Base-by-base conservation (phyloP, 2,888 invertebrate species). In the Pilophorus perplexus region DNA sequence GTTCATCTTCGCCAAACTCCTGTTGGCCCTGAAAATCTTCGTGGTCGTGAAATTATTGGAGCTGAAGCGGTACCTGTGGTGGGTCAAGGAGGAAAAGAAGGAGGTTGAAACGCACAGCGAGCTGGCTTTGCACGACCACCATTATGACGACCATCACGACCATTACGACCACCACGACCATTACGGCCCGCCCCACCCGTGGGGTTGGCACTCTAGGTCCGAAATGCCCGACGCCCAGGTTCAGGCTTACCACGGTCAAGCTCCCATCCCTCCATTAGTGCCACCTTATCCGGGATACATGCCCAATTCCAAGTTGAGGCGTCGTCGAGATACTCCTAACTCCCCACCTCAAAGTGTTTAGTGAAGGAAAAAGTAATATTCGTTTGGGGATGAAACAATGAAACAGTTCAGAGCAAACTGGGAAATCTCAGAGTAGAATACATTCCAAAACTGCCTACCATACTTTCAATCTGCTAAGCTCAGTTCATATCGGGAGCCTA, bases 41-140 rank as follows among this genome's bases (percentile, higher is more conserved):
- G 65, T 70, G 6, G 59, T 70, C 28, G 68, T 70, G 20, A 70
- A 70, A 55, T 42, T 69, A 22, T 57, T 70, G 54, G 70, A 70
- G 48, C 64, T 70, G 59, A 70, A 70, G 57, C 68, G 70, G 27
- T 70, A 70, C 48, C 55, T 70, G 57, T 70, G 70, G 70, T 68
- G 67, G 67, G 67, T 69, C 18, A 70, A 70, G 55, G 68, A 69
- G 67, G 68, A 70, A 23, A 68, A 70, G 52, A 68, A 67, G 42
- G 62, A 66, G 37, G 28, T 28, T n/a, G 62, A 62, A 22, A n/a
- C 27, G 8, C 70, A 70, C 28, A 54, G 67, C 57, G 70, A 70
- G 54, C 22, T 70, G n/a, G 44, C 66, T 5, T 37, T 67, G 25
- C 70, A 70, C 52, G 70, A 70, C 52, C 70, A 70, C 64, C 67